Percentiles rank a stretch among this genome's conserved stretches.
phyloP scores from a whole-genome alignment of 2,797 vertebrate genomes.

The Sebastes oblongus region DNA sequence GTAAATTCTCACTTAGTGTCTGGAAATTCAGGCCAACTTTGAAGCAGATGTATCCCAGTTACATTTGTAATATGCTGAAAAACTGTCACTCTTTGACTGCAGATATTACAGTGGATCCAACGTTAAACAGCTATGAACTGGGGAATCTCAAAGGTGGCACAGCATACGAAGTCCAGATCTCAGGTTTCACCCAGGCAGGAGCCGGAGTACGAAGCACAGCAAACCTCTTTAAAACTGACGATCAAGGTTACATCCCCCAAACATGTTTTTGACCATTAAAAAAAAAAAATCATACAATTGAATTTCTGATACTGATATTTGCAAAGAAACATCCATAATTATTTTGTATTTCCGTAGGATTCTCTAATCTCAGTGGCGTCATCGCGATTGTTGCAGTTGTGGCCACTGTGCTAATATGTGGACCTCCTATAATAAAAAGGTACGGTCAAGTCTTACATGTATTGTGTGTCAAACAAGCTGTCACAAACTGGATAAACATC shows the following conservation, averaged over 20 bases:
- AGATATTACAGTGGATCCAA: slow-evolving; percentile 78
- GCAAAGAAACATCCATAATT: not conserved
- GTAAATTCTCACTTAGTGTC: not conserved
- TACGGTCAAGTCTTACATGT: slow-evolving; percentile 12
- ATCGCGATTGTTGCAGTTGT: slow-evolving; percentile 17
- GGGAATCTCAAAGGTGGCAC: slow-evolving; percentile 68
- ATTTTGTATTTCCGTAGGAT: slow-evolving; percentile 4
- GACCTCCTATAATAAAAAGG: slow-evolving; percentile 68
- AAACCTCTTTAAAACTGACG: slow-evolving; percentile 57
- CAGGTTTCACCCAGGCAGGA: slow-evolving; percentile 84
- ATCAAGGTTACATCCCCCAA: slow-evolving; percentile 42
- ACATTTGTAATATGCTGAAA: not conserved
- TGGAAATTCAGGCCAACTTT: not conserved
- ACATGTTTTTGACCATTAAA: not conserved
- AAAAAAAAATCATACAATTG: not conserved
- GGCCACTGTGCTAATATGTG: slow-evolving; percentile 40
- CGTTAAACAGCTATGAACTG: slow-evolving; percentile 63
- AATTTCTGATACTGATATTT: not conserved
- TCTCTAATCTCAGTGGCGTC: not conserved
- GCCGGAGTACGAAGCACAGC: slow-evolving; percentile 73
- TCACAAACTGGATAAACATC: not conserved
- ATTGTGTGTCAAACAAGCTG: not conserved
- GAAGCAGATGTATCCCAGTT: not conserved
- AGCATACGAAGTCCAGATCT: slow-evolving; percentile 78
- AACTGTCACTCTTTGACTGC: slow-evolving; percentile 25